These are phyloP conservation scores for Tautogolabrus adspersus DNA, from an alignment of 2,113 vertebrate genomes.

Conservation along the genomic window DNA sequence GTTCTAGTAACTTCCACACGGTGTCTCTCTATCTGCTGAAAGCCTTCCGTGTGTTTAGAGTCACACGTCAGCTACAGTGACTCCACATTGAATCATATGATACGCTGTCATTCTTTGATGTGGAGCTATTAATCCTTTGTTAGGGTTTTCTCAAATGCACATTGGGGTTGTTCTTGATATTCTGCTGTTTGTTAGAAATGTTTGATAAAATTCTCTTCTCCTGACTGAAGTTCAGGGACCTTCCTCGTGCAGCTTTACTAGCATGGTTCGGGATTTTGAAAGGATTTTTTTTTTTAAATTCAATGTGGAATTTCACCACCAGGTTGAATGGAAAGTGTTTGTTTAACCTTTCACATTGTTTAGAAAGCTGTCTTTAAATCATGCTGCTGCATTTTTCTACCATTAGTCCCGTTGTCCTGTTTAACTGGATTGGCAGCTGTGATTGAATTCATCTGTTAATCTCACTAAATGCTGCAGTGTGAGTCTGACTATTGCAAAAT, in stretches of 20 bases:
- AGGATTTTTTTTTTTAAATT: background rate
- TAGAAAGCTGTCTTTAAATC: background rate
- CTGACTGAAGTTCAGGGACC: background rate
- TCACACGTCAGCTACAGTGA: slow-evolving; percentile 14
- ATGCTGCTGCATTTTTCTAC: slow-evolving; percentile 4
- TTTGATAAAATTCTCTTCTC: background rate
- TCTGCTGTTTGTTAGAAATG: background rate
- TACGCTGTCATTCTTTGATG: background rate
- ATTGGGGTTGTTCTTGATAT: background rate
- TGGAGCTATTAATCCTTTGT: background rate
- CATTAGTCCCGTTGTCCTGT: slow-evolving; percentile 37
- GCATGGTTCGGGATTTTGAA: background rate
- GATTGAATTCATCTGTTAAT: slow-evolving; percentile 6
- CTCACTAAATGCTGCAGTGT: background rate
- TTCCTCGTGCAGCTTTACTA: background rate
- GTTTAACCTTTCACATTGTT: background rate
- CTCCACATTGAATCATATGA: background rate
- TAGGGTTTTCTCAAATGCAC: background rate
- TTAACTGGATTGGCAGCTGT: slow-evolving; percentile 5
- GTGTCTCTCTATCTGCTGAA: slow-evolving; percentile 12
- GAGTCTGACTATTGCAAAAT: background rate
- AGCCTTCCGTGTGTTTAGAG: background rate
- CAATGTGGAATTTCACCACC: background rate
- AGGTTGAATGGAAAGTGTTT: background rate
- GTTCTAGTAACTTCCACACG: slow-evolving; percentile 26